Conservation (phyloP, 2,113 vertebrate genomes). For the Aegotheles bennettii region DNA sequence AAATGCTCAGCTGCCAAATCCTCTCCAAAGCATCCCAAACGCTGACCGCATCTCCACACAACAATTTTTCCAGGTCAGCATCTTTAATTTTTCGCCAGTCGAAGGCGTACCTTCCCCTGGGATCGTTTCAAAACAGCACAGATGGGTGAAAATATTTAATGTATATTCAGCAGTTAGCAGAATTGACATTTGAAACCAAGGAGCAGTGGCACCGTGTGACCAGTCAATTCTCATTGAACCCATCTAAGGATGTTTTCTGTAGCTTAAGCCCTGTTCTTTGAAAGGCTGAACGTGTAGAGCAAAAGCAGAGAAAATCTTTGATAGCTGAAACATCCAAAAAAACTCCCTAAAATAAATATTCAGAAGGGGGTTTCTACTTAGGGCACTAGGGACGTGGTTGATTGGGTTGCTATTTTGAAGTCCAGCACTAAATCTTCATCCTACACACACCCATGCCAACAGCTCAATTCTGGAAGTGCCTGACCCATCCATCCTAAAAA, state of each 20-base stretch:
- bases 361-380: neutral
- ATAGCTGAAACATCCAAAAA: neutral
- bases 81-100: neutral
- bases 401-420: neutral
- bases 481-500: neutral
- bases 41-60: neutral
- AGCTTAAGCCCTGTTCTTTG: neutral
- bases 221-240: neutral
- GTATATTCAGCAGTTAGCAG: neutral
- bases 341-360: neutral
- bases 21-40: neutral
- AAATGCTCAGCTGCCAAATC: neutral
- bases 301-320: neutral
- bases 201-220: neutral
- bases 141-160: neutral
- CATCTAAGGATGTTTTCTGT: neutral
- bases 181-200: neutral
- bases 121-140: neutral
- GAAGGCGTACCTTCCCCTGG: neutral
- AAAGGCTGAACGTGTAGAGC: neutral
- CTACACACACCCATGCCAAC: too few relatives aligned
- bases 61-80: neutral
- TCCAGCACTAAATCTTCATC: neutral
- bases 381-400: neutral
- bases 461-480: neutral